Evolutionary conservation across 2,797 vertebrate species (phyloP).

Genomic region (Anguilla marmorata): DNA sequence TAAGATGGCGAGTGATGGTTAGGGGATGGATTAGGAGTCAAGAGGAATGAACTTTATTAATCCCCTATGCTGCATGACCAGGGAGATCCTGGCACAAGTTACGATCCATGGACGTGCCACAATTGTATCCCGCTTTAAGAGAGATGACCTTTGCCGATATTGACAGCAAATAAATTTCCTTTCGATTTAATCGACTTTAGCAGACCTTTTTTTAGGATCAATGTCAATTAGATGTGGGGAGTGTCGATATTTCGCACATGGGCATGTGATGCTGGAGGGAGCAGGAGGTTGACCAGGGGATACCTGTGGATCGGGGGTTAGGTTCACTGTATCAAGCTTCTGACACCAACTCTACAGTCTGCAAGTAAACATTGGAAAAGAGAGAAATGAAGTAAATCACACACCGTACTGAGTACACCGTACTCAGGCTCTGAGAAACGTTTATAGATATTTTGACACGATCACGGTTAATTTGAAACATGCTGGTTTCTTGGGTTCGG

Average conservation of each 20-base stretch:
- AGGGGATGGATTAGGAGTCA: slow-evolving; percentile 68
- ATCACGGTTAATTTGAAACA: not conserved
- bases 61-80: not conserved
- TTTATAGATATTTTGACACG: not conserved
- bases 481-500: not conserved
- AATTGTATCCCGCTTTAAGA: slow-evolving; percentile 53
- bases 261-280: slow-evolving; percentile 43
- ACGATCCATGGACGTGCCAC: not conserved
- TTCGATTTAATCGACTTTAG: slow-evolving; percentile 77
- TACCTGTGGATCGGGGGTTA: slow-evolving; percentile 18
- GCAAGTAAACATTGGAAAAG: not conserved
- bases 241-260: slow-evolving; percentile 60
- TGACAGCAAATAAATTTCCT: slow-evolving; percentile 78
- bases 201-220: slow-evolving; percentile 68
- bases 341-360: not conserved
- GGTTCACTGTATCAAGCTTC: not conserved
- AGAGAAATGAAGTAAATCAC: not conserved
- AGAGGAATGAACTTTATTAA: not conserved
- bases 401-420: not conserved
- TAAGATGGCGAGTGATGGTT: slow-evolving; percentile 59
- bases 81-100: not conserved
- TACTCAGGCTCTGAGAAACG: not conserved
- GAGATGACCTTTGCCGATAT: slow-evolving; percentile 79
- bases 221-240: slow-evolving; percentile 73
- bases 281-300: slow-evolving; percentile 40